These are phyloP conservation scores for Hirudinaria manillensis DNA, from an alignment of 2,888 invertebrate genomes.

Conservation along the genomic window DNA sequence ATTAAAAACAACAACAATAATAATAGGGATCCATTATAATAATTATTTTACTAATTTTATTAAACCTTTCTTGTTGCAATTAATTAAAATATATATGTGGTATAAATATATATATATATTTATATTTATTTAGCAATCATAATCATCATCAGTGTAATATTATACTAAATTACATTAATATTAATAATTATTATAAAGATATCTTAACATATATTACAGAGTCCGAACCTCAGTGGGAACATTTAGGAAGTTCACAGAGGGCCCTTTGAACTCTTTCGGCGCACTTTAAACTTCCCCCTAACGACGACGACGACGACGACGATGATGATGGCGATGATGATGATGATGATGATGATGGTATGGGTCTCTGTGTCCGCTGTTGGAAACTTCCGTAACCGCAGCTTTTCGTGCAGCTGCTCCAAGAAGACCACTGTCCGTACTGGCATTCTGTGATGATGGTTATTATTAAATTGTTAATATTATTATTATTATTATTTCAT, in stretches of 20 bases:
- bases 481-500: no score
- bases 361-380: constrained; percentile 39
- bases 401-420: constrained; percentile 73
- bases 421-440: constrained; percentile 65
- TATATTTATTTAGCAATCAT: not conserved
- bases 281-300: not conserved
- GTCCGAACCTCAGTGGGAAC: constrained; percentile 1
- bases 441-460: constrained; percentile 14
- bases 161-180: not conserved
- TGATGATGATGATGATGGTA: not conserved
- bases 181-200: not conserved
- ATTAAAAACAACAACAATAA: no score
- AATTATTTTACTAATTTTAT: no score
- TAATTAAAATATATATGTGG: not conserved
- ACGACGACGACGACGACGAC: not conserved
- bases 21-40: no score
- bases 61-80: no score
- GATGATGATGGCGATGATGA: not conserved
- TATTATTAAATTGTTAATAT: no score
- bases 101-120: not conserved
- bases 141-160: no score
- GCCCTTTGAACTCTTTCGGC: not conserved
- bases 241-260: not conserved
- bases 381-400: constrained; percentile 62
- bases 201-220: not conserved